Percentiles rank a stretch among this genome's conserved stretches.
Conservation (phyloP, 2,888 invertebrate genomes). For the Sarcophaga carnaria region DNA sequence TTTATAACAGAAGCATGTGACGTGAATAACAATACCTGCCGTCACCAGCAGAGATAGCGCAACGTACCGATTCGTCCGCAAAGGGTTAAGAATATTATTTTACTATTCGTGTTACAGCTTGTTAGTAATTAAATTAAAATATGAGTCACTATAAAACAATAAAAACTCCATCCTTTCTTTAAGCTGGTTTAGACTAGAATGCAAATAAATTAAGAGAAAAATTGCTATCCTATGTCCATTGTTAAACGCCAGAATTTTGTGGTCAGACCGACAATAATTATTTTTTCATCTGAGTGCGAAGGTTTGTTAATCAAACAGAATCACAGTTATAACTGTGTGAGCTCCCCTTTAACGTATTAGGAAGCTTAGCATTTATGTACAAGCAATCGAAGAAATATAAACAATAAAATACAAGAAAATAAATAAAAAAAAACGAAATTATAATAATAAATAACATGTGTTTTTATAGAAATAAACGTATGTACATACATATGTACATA, state of each 20-base stretch:
- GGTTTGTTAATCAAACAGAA: conserved; percentile 30
- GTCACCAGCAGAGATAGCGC: too few species aligned
- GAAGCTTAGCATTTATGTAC: conserved; percentile 32
- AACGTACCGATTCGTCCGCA: not conserved
- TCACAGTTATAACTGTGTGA: conserved; percentile 16
- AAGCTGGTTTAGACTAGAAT: not conserved
- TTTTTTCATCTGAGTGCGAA: too few species aligned
- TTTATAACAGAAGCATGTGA: too few species aligned
- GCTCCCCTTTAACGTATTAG: conserved; percentile 19
- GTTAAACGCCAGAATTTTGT: conserved; percentile 24
- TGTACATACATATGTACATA: not conserved
- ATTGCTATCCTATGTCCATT: not conserved
- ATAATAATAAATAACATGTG: conserved; percentile 6
- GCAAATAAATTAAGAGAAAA: not conserved
- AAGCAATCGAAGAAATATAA: conserved; percentile 16
- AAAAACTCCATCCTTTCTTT: conserved; percentile 1
- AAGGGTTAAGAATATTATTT: not conserved
- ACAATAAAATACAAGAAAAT: conserved; percentile 6
- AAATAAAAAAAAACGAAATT: not conserved
- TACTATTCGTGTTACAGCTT: not conserved
- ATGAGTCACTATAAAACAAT: not conserved
- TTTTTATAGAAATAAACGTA: conserved; percentile 3
- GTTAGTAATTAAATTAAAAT: conserved; percentile 15
- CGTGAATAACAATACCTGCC: too few species aligned
- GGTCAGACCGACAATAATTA: not conserved